Percentiles rank a stretch among this genome's conserved stretches.
phyloP scores from a whole-genome alignment of 2,113 vertebrate genomes.

The Tor tambroides region DNA sequence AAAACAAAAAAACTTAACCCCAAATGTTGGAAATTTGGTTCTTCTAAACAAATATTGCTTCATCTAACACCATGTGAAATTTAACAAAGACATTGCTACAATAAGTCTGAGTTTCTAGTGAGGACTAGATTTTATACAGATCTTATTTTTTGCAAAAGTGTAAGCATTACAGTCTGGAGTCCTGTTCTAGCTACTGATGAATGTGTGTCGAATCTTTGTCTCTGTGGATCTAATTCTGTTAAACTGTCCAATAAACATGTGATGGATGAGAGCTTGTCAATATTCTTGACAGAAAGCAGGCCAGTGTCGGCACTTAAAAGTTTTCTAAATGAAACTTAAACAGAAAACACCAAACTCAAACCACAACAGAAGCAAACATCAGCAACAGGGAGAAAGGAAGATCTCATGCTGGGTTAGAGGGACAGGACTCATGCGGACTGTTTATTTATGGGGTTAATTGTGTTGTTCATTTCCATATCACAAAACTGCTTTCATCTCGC shows the following conservation, averaged over 20 bases:
- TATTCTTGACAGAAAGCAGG: slow-evolving; percentile 9
- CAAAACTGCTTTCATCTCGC: slow-evolving; percentile 44
- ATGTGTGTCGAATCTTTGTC: neutral
- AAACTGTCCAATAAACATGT: slow-evolving; percentile 5
- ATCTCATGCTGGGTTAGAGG: slow-evolving; percentile 1
- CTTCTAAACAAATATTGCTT: too few relatives aligned
- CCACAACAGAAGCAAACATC: neutral
- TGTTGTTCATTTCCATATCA: slow-evolving; percentile 42
- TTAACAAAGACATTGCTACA: neutral
- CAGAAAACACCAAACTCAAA: neutral
- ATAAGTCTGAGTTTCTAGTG: neutral
- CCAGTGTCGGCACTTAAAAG: neutral
- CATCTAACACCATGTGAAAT: neutral
- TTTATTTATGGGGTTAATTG: neutral
- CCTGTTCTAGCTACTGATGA: neutral
- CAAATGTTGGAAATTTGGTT: neutral
- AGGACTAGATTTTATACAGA: neutral
- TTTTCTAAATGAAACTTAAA: neutral
- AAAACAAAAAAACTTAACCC: too few relatives aligned
- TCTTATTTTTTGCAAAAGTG: neutral
- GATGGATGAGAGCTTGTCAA: slow-evolving; percentile 15
- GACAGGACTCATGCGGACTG: neutral
- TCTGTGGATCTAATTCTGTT: neutral
- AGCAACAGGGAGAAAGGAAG: neutral
- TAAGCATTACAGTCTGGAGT: neutral